A percentile compares a stretch with the other conserved stretches of the same genome.
These are phyloP conservation scores for Osmerus eperlanus DNA, from an alignment of 2,113 vertebrate species.

Conservation along the genomic window DNA sequence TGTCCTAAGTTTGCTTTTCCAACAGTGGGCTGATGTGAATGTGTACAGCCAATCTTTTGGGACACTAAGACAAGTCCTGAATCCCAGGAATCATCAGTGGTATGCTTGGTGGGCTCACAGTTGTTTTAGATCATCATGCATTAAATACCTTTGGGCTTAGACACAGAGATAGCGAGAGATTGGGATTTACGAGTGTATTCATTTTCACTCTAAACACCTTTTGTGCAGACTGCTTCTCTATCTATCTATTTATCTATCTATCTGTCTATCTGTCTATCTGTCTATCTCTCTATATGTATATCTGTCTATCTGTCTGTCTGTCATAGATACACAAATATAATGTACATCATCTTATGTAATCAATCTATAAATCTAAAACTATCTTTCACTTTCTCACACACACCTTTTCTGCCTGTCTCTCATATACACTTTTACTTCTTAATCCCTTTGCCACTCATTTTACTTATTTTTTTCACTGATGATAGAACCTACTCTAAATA, in stretches of 20 bases:
- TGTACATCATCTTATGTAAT: background rate
- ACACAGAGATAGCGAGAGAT: constrained; percentile 51
- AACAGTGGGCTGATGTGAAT: constrained; percentile 37
- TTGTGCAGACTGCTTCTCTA: background rate
- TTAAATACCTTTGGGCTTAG: constrained; percentile 66
- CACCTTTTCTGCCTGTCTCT: background rate
- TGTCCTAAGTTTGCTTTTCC: background rate
- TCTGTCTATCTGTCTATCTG: too few relatives aligned
- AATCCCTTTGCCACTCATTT: background rate
- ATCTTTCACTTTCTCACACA: background rate
- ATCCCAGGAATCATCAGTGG: constrained; percentile 42
- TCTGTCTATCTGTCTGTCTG: background rate
- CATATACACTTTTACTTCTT: background rate
- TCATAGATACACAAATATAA: too few relatives aligned
- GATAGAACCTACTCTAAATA: too few relatives aligned
- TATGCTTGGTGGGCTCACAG: constrained; percentile 66
- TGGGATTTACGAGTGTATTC: constrained; percentile 56
- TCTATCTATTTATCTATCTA: background rate
- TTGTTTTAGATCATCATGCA: constrained; percentile 75
- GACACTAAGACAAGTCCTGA: constrained; percentile 41
- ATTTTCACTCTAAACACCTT: constrained; percentile 36
- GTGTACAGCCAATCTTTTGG: constrained; percentile 47
- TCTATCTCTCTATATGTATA: background rate
- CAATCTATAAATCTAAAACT: background rate
- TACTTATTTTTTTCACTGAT: background rate